Evolutionary conservation across 2,888 invertebrate species (phyloP).

Genomic region (Conus canariensis): DNA sequence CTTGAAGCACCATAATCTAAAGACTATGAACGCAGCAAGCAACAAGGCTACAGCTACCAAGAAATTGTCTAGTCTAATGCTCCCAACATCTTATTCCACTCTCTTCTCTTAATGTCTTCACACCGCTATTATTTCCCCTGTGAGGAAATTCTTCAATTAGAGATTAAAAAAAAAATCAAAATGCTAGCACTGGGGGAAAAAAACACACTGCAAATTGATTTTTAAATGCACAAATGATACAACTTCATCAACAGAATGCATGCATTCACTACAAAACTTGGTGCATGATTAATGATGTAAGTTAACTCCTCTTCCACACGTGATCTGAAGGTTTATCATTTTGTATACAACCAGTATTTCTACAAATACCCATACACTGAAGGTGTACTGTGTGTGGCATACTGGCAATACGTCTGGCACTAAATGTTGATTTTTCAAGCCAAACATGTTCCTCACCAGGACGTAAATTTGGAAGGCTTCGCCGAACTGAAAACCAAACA

Average conservation of each 20-base stretch:
- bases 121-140: too few species aligned
- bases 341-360: not conserved
- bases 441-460: conserved; percentile 26
- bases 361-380: not conserved
- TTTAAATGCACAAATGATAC: too few species aligned
- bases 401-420: conserved; percentile 20
- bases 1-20: too few species aligned
- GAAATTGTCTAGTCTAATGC: too few species aligned
- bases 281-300: not conserved
- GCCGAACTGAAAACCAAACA: conserved; percentile 22
- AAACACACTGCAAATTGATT: too few species aligned
- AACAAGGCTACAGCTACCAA: too few species aligned
- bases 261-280: not conserved
- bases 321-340: not conserved
- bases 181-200: too few species aligned
- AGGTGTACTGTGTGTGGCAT: not conserved
- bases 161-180: too few species aligned
- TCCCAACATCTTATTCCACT: too few species aligned
- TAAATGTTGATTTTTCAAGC: conserved; percentile 19
- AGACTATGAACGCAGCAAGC: too few species aligned
- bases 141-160: too few species aligned
- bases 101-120: too few species aligned
- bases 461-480: conserved; percentile 31
- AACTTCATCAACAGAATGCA: not conserved
- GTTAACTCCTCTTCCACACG: not conserved